Conservation (phyloP, 1,140 invertebrate genomes). For the Drosophila micromelanica region DNA sequence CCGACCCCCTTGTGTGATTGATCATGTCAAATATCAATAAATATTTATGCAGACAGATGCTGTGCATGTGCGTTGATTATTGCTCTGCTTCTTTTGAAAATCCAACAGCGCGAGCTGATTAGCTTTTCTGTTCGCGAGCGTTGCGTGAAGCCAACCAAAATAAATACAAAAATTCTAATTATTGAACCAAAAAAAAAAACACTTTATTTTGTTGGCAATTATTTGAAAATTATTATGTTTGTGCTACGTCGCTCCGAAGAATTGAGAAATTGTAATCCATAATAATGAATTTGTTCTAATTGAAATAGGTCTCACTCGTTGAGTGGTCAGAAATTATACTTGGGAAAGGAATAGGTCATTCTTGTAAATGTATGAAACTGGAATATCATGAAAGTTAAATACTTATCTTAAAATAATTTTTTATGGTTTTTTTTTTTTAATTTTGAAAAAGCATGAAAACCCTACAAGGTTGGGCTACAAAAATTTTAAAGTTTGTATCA, state of each 20-base stretch:
- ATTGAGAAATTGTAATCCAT: no score
- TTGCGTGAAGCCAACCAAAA: conserved; percentile 35
- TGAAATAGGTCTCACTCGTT: background rate
- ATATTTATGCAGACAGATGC: conserved; percentile 48
- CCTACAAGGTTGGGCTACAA: no score
- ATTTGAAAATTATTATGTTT: background rate
- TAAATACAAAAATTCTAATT: conserved; percentile 29
- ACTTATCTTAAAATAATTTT: no score
- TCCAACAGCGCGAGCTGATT: conserved; percentile 38
- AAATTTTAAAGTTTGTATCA: no score
- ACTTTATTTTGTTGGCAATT: conserved; percentile 6
- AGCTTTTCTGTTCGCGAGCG: conserved; percentile 44
- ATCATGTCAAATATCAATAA: conserved; percentile 77
- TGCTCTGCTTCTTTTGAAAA: conserved; percentile 21
- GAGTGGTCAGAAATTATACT: no score
- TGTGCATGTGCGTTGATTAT: conserved; percentile 52
- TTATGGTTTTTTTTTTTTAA: no score
- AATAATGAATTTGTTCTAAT: background rate
- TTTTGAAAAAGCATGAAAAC: no score
- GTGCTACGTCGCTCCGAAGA: no score
- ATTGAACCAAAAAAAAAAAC: background rate
- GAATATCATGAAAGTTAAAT: no score
- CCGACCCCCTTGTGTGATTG: conserved; percentile 45
- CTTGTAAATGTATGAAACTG: no score
- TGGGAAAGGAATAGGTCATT: no score